Evolutionary conservation across 2,113 vertebrate species (phyloP).

Genomic region (Indicator indicator): DNA sequence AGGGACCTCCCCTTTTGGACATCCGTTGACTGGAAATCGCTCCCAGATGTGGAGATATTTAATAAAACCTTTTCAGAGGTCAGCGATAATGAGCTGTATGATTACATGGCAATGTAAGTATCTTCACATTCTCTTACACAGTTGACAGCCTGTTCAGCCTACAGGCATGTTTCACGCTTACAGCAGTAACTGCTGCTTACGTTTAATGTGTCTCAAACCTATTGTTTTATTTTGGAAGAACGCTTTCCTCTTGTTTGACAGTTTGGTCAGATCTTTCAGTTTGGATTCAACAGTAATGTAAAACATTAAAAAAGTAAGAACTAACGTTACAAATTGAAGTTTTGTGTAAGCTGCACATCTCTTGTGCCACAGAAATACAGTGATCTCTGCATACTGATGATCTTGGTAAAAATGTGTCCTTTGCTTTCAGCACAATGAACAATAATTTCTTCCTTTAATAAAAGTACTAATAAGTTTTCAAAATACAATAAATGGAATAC

Average conservation of each 20-base stretch:
- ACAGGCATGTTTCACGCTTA: not conserved
- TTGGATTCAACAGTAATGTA: not conserved
- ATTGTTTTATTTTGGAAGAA: not conserved
- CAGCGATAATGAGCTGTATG: constrained; percentile 59
- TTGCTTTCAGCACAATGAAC: not conserved
- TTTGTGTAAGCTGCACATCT: not conserved
- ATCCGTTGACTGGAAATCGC: constrained; percentile 86
- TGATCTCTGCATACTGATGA: accelerated
- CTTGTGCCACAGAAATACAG: not conserved
- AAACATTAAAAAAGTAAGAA: not conserved
- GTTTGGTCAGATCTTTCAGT: not conserved
- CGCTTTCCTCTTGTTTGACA: not conserved
- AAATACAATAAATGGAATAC: not conserved
- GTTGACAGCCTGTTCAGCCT: not conserved
- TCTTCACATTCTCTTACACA: not conserved
- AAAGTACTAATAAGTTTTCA: not conserved
- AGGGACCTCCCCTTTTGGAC: constrained; percentile 87
- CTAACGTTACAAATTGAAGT: not conserved
- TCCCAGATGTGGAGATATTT: constrained; percentile 84
- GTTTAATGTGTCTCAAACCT: not conserved
- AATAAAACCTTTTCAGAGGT: constrained; percentile 74
- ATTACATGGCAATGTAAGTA: constrained; percentile 92
- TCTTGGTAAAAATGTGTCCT: not conserved
- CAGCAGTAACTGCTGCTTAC: not conserved
- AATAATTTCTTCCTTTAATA: not conserved